These are phyloP conservation scores for Tichodroma muraria DNA, from an alignment of 2,113 vertebrate genomes.

Conservation along the genomic window DNA sequence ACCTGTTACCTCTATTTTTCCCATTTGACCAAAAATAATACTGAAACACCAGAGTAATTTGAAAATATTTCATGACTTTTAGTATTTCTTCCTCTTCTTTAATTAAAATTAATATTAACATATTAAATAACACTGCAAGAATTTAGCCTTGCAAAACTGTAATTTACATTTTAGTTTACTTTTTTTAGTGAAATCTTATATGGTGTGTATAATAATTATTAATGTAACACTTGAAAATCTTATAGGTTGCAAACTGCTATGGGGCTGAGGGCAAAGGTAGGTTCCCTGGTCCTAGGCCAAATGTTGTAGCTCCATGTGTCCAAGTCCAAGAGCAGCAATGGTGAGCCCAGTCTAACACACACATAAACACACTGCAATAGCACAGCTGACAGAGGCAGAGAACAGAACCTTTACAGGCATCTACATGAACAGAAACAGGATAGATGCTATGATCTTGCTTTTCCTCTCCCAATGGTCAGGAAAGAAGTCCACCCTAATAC, in stretches of 20 bases:
- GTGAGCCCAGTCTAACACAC: not conserved
- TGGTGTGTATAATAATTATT: not conserved
- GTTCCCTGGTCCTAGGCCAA: not conserved
- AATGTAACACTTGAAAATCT: not conserved
- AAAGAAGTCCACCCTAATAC: not conserved
- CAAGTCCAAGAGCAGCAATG: not conserved
- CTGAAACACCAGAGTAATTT: not conserved
- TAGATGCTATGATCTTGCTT: not conserved
- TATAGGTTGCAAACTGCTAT: not conserved
- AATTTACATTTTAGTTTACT: not conserved
- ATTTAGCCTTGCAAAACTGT: not conserved
- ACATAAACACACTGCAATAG: not conserved
- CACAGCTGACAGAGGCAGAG: not conserved
- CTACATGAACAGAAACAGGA: not conserved
- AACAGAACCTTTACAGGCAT: not conserved
- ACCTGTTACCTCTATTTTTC: not conserved
- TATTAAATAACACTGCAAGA: not conserved
- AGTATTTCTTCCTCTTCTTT: not conserved
- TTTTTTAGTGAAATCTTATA: not conserved
- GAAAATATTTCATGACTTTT: not conserved
- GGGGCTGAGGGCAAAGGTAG: not conserved
- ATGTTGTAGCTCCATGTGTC: not conserved
- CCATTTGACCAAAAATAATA: not conserved
- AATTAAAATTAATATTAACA: not conserved
- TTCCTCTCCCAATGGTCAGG: not conserved